Evolutionary conservation across 2,113 vertebrate species (phyloP).

Genomic region (Aldabrachelys gigantea): DNA sequence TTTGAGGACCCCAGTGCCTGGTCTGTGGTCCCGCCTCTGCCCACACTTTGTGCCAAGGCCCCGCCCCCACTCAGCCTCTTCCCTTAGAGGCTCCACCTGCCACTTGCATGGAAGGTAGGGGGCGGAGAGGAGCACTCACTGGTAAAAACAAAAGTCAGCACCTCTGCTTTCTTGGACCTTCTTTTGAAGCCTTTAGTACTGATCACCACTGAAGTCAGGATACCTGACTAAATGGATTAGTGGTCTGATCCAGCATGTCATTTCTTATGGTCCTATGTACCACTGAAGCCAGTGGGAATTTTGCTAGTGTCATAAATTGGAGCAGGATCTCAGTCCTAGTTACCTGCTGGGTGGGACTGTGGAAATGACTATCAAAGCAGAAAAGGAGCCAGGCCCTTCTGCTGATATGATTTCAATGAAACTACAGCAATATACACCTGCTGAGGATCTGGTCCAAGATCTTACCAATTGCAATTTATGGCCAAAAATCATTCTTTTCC

Average conservation of each 20-base stretch:
- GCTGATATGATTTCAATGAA: background rate
- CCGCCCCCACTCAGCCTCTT: no score
- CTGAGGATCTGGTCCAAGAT: background rate
- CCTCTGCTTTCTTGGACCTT: background rate
- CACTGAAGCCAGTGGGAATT: background rate
- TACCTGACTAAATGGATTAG: background rate
- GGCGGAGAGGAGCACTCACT: no score
- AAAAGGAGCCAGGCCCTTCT: background rate
- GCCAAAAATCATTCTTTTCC: background rate
- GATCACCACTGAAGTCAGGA: background rate
- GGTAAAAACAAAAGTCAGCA: no score
- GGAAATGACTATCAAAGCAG: background rate
- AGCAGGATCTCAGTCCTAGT: background rate
- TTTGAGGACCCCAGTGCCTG: no score
- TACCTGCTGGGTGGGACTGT: background rate
- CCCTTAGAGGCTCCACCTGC: no score
- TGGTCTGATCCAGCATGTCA: background rate
- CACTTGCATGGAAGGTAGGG: no score
- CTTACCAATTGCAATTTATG: background rate
- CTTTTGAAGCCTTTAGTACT: background rate
- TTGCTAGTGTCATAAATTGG: fast-evolving
- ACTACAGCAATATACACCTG: background rate
- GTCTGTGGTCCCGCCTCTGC: no score
- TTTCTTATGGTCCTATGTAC: background rate
- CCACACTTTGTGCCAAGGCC: no score